These are phyloP conservation scores for Clepsis dumicolana DNA, from an alignment of 2,888 invertebrate species.

Conservation along the genomic window DNA sequence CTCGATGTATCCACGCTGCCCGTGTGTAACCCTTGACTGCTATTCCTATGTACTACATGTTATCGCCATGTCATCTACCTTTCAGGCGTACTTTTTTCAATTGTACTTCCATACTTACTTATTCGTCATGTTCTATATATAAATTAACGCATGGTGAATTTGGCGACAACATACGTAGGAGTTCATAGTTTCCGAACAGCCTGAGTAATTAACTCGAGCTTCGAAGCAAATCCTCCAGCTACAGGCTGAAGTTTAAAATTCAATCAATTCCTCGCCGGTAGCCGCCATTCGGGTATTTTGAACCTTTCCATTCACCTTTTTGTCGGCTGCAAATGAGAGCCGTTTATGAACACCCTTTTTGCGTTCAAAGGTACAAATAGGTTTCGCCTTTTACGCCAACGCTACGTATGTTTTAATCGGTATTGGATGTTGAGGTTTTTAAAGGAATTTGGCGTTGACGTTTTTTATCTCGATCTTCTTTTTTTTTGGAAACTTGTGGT, in stretches of 20 bases:
- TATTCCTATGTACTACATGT: no score
- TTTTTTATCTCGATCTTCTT: not conserved
- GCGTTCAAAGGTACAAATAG: constrained; percentile 34
- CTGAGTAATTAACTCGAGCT: constrained; percentile 35
- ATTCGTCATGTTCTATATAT: no score
- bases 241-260: constrained; percentile 67
- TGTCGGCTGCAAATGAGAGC: constrained; percentile 43
- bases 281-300: constrained; percentile 59
- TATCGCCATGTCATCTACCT: no score
- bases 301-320: constrained; percentile 50
- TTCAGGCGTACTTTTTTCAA: no score
- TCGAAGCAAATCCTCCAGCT: constrained; percentile 46
- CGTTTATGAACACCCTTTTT: constrained; percentile 39
- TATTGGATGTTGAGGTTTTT: not conserved
- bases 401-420: constrained; percentile 21
- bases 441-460: constrained; percentile 1
- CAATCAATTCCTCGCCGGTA: constrained; percentile 68
- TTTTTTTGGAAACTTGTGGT: not conserved
- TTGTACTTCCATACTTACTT: no score
- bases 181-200: constrained; percentile 33
- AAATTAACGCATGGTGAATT: no score
- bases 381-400: constrained; percentile 18
- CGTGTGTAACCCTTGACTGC: no score
- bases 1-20: no score
- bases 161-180: not conserved